Conservation (phyloP, 2,797 vertebrate genomes). For the Betta splendens region DNA sequence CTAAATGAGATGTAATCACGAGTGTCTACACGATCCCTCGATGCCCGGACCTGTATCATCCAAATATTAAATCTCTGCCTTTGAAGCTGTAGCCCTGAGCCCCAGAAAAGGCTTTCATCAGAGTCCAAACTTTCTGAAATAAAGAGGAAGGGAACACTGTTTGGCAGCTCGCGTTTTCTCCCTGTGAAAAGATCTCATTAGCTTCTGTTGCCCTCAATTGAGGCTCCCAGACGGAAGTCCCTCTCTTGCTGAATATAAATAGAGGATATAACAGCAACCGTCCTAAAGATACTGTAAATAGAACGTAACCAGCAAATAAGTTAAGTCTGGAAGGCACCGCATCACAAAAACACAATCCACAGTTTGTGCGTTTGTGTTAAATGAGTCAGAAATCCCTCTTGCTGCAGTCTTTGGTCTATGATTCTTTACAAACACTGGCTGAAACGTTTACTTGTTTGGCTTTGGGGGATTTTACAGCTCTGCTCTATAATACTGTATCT, state of each 20-base stretch:
- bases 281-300: slow-evolving; percentile 34
- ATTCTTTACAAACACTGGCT: neutral
- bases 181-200: slow-evolving; percentile 64
- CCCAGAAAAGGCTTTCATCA: slow-evolving; percentile 29
- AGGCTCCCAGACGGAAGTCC: slow-evolving; percentile 45
- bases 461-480: too few relatives aligned
- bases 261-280: slow-evolving; percentile 19
- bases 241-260: slow-evolving; percentile 58
- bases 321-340: too few relatives aligned
- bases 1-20: neutral
- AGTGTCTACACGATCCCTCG: neutral
- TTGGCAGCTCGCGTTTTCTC: slow-evolving; percentile 50
- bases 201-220: slow-evolving; percentile 54
- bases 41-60: slow-evolving; percentile 1
- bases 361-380: slow-evolving; percentile 4
- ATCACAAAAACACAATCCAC: too few relatives aligned
- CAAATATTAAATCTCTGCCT: slow-evolving; percentile 4
- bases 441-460: neutral
- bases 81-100: slow-evolving; percentile 20
- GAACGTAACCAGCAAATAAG: too few relatives aligned
- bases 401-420: slow-evolving; percentile 4
- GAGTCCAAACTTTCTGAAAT: slow-evolving; percentile 30
- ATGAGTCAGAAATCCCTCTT: slow-evolving; percentile 10
- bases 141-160: slow-evolving; percentile 21
- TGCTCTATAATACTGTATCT: too few relatives aligned